Evolutionary conservation across 2,113 vertebrate species (phyloP).

Genomic region (Rhabdomys dilectus): DNA sequence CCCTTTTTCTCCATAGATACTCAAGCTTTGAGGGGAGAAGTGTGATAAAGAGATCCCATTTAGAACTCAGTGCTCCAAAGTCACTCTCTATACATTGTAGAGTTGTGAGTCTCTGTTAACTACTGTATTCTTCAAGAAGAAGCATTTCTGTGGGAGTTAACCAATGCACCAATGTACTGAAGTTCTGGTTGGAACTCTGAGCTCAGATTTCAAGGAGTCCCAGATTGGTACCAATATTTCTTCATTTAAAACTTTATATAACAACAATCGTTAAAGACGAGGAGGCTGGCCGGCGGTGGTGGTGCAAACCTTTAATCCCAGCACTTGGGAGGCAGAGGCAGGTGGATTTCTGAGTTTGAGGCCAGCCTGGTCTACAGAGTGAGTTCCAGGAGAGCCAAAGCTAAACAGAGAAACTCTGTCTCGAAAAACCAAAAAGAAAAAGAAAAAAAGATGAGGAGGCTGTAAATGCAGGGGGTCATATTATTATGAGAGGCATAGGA

Average conservation of each 20-base stretch:
- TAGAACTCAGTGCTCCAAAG: background rate
- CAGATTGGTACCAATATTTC: background rate
- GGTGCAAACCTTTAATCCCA: too few relatives aligned
- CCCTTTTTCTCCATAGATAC: background rate
- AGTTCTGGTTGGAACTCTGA: background rate
- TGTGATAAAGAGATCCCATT: background rate
- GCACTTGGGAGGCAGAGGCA: too few relatives aligned
- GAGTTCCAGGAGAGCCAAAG: too few relatives aligned
- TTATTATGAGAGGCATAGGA: background rate
- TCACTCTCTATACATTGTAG: background rate
- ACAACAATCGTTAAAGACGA: background rate
- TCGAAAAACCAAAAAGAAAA: too few relatives aligned
- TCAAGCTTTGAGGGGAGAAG: background rate
- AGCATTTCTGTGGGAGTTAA: background rate
- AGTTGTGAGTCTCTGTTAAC: background rate
- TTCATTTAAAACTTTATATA: background rate
- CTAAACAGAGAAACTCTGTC: too few relatives aligned
- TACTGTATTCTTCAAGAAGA: background rate
- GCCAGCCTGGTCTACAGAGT: too few relatives aligned
- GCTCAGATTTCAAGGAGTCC: background rate
- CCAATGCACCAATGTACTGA: background rate
- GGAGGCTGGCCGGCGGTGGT: too few relatives aligned
- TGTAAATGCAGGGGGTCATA: fast-evolving
- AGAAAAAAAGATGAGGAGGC: background rate
- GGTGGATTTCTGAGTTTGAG: too few relatives aligned